Percentiles rank a stretch among this genome's conserved stretches.
Evolutionary conservation across 2,113 vertebrate genomes (phyloP).

Genomic region (Lagopus leucura): DNA sequence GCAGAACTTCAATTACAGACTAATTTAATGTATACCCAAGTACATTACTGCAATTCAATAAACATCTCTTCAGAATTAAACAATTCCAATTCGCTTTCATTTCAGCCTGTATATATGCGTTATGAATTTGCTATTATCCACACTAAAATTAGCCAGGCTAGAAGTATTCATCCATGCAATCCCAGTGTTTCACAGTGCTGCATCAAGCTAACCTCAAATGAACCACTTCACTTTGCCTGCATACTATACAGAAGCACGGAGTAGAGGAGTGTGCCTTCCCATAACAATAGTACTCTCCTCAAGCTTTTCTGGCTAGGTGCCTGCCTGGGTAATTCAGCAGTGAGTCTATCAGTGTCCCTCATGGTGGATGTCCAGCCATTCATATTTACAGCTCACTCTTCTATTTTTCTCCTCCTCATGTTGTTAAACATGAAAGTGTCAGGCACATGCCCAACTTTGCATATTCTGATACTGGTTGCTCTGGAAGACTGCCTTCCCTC

Average conservation of each 20-base stretch:
- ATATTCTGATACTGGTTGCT: neutral
- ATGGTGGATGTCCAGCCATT: neutral
- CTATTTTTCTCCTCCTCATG: neutral
- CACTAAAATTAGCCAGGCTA: neutral
- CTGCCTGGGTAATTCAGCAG: neutral
- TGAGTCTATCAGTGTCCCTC: neutral
- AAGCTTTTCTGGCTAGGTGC: neutral
- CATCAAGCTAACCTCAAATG: neutral
- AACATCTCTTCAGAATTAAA: slow-evolving; percentile 70
- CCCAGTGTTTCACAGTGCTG: neutral
- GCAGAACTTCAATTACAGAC: slow-evolving; percentile 65
- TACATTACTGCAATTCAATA: slow-evolving; percentile 71
- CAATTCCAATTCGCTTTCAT: slow-evolving; percentile 64
- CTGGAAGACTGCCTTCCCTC: neutral
- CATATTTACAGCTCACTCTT: neutral
- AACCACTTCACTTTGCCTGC: neutral
- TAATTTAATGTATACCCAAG: slow-evolving; percentile 63
- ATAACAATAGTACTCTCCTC: neutral
- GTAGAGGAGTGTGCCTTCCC: neutral
- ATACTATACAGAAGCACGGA: neutral
- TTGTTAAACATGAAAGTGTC: neutral
- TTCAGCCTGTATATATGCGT: neutral
- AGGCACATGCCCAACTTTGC: neutral
- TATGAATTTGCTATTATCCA: slow-evolving; percentile 37
- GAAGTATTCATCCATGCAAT: neutral